Evolutionary conservation across 2,888 invertebrate species (phyloP), one percentile per base, ranked within the genome.

Genomic region (Eudemis profundana): DNA sequence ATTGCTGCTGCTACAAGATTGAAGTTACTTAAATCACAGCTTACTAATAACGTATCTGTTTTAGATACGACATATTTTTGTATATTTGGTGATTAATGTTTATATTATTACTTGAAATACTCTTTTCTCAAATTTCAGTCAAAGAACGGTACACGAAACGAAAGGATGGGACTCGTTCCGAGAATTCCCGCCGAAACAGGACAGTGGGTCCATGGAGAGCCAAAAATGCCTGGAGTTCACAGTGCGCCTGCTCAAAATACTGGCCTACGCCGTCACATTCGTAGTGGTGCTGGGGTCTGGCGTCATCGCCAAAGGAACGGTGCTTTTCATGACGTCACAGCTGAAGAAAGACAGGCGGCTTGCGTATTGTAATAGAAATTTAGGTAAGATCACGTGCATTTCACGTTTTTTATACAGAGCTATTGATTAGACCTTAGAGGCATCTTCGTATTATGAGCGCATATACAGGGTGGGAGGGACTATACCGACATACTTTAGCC

Each of bases 81-180:
- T n/a, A n/a, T n/a, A n/a, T n/a, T n/a, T n/a, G n/a, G n/a, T n/a
- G n/a, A n/a, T n/a, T n/a, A n/a, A n/a, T n/a, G 2, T 14, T 14
- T 42, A 3, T 14, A 27, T 5, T 10, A 54, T 23, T 27, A 27
- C 15, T 42, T 27, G 3, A 50, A 19, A 29, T 21, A 10, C 15
- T 1, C 1, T 4, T 50, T 62, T 67, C 62, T 72, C 67, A 68
- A 68, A 70, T 92, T 94, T 42, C 93, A 97, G 97, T 83, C 96
- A 96, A 89, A 93, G 97, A 80, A 96, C 96, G 68, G 95, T 96
- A 75, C 95, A 95, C 81, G 97, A 97, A 86, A 96, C 96, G 76
- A 97, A 97, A 95, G 96, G 96, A 95, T 98, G 98, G 98, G 98
- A 98, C 94, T 98, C 98, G 67, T 98, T 98, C 93, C 93, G 98